These are phyloP conservation scores for Chymomyza amoena DNA, from an alignment of 2,888 invertebrate genomes.

Conservation along the genomic window DNA sequence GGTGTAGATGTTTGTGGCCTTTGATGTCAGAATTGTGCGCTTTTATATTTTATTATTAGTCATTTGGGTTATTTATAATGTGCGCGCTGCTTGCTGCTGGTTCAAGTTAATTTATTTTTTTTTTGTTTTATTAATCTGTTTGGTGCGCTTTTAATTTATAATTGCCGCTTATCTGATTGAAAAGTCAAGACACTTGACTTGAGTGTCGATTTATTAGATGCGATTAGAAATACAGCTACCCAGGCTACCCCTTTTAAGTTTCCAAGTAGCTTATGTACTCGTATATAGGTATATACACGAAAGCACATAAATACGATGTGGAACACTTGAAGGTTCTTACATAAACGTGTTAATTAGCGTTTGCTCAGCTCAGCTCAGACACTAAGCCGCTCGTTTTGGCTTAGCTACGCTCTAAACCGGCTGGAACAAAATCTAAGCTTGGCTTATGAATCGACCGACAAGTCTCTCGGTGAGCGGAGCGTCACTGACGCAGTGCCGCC, in stretches of 20 bases:
- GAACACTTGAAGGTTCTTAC: neutral
- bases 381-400: slow-evolving; percentile 2
- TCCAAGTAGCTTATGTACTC: slow-evolving; percentile 4
- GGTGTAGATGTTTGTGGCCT: slow-evolving; percentile 29
- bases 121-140: slow-evolving; percentile 66
- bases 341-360: neutral
- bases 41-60: slow-evolving; percentile 69
- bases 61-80: slow-evolving; percentile 67
- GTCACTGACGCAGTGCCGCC: neutral
- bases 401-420: neutral
- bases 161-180: slow-evolving; percentile 70
- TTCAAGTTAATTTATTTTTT: slow-evolving; percentile 51
- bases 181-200: slow-evolving; percentile 62
- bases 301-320: neutral
- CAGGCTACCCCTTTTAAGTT: neutral
- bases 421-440: neutral
- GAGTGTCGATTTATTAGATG: slow-evolving; percentile 66
- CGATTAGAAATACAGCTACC: slow-evolving; percentile 43
- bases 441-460: neutral
- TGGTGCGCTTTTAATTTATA: slow-evolving; percentile 68
- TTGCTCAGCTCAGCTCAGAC: neutral
- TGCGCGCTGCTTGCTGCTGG: slow-evolving; percentile 22
- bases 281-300: slow-evolving; percentile 7
- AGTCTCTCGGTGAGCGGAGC: neutral
- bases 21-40: slow-evolving; percentile 57